Conservation (phyloP, 2,113 vertebrate species). For the Stictonetta naevosa region DNA sequence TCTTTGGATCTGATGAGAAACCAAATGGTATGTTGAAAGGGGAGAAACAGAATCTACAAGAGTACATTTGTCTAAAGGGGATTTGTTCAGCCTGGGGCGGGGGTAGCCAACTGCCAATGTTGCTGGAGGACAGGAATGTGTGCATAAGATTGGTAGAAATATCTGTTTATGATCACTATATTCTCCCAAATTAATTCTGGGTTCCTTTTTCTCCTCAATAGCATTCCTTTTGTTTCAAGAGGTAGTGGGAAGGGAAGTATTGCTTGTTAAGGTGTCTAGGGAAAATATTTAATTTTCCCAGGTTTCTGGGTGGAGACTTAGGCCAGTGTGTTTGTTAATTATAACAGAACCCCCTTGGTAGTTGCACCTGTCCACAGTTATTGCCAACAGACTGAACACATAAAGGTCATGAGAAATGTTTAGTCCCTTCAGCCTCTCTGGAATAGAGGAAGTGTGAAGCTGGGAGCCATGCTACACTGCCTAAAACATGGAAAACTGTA, state of each 20-base stretch:
- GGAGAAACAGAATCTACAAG: neutral
- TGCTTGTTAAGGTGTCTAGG: neutral
- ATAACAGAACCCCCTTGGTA: neutral
- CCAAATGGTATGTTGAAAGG: neutral
- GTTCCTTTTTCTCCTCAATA: neutral
- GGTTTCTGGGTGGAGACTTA: neutral
- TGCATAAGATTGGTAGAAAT: neutral
- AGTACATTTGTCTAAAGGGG: neutral
- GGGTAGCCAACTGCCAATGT: neutral
- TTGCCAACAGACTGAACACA: neutral
- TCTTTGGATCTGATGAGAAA: neutral
- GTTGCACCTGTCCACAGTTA: neutral
- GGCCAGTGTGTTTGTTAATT: neutral
- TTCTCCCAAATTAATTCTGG: neutral
- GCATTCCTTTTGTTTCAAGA: neutral
- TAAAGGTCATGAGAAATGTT: neutral
- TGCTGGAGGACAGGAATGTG: neutral
- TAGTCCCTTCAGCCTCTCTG: neutral
- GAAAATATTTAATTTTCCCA: slow-evolving; percentile 24
- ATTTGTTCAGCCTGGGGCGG: neutral
- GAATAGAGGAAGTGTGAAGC: neutral
- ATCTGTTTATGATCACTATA: neutral
- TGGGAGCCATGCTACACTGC: neutral
- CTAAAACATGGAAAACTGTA: neutral
- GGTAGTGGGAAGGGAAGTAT: neutral